Conservation (phyloP, 2,888 invertebrate species). For the Julus scanicus region DNA sequence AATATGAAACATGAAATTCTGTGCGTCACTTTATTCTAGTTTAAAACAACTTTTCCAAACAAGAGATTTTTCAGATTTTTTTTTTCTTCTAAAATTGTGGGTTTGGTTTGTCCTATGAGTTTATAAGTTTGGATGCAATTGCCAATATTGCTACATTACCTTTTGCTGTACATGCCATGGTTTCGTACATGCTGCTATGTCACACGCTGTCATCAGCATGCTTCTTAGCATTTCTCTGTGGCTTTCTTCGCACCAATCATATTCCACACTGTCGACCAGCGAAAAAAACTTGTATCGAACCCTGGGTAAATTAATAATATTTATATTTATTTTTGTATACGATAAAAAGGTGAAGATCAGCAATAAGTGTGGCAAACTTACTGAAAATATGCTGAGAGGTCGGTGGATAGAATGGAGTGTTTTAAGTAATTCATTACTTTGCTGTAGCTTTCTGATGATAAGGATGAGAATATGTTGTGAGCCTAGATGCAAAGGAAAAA, state of each 20-base stretch:
- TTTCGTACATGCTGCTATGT: constrained; percentile 73
- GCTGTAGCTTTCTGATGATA: constrained; percentile 68
- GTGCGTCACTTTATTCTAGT: no score
- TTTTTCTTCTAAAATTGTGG: neutral
- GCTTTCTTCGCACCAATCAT: constrained; percentile 67
- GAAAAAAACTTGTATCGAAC: constrained; percentile 68
- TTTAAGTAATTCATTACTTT: constrained; percentile 70
- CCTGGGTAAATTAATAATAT: constrained; percentile 62
- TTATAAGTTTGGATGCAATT: neutral
- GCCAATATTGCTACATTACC: constrained; percentile 65
- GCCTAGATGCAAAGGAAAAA: constrained; percentile 42
- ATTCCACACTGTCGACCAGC: constrained; percentile 66
- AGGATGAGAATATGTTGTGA: constrained; percentile 69
- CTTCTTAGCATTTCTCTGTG: constrained; percentile 68
- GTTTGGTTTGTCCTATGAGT: neutral
- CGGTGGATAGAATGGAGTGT: constrained; percentile 70
- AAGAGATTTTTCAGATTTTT: neutral
- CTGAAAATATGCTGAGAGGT: constrained; percentile 70
- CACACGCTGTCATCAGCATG: constrained; percentile 72
- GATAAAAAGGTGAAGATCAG: neutral
- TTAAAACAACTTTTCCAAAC: neutral
- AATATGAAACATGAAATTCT: neutral
- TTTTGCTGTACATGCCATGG: constrained; percentile 72
- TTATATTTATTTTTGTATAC: neutral
- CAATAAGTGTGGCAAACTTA: constrained; percentile 64